These are phyloP conservation scores for Bufo gargarizans DNA, from an alignment of 2,113 vertebrate species.

Conservation along the genomic window DNA sequence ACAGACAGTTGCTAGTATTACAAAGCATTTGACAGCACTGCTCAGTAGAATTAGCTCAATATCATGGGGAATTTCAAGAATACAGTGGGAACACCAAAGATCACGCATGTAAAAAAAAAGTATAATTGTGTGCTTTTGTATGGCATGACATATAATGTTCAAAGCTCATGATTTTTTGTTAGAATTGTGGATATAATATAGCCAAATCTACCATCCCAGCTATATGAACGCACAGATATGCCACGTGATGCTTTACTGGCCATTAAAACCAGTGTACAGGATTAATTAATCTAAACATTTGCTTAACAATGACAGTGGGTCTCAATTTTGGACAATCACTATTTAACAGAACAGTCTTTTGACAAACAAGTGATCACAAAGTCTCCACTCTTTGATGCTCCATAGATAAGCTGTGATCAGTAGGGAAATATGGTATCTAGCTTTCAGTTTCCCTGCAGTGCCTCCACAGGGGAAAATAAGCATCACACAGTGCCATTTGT, in stretches of 20 bases:
- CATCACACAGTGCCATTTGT: too few species aligned
- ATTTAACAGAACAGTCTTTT: too few species aligned
- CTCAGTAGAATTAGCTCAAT: background rate
- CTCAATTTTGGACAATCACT: too few species aligned
- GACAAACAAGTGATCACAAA: too few species aligned
- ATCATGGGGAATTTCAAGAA: background rate
- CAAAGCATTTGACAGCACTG: background rate
- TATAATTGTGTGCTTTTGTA: background rate
- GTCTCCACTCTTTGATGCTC: too few species aligned
- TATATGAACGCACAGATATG: background rate
- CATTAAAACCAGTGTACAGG: background rate
- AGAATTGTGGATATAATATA: background rate
- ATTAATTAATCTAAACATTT: too few species aligned
- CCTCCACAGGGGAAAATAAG: too few species aligned
- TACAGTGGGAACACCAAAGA: background rate
- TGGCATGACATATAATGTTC: background rate
- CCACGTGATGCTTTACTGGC: background rate
- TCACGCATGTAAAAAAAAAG: background rate
- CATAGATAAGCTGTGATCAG: too few species aligned
- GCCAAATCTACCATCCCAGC: background rate
- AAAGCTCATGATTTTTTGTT: background rate
- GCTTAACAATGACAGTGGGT: too few species aligned
- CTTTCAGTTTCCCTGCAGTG: too few species aligned
- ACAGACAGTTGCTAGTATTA: slow-evolving; percentile 17
- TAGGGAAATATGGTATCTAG: too few species aligned